Evolutionary conservation across 30 jellyfish, hydroid and myxozoan species (phyloP).

Genomic region (Nemopilema nomurai): DNA sequence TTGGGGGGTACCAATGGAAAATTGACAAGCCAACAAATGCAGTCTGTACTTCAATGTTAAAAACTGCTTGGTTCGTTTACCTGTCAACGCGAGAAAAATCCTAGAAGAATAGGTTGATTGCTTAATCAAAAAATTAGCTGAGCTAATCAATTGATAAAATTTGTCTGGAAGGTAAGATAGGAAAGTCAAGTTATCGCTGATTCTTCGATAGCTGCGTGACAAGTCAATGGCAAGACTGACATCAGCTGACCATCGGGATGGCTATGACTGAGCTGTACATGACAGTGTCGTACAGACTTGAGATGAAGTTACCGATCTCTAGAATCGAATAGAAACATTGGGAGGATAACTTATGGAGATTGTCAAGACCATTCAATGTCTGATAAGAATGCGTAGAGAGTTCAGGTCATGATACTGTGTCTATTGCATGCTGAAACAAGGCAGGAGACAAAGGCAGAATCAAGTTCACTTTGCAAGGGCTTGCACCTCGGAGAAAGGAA

Average conservation of each 20-base stretch:
- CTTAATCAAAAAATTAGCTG: neutral
- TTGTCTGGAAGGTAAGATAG: too few relatives aligned
- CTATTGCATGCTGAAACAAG: neutral
- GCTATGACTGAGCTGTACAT: neutral
- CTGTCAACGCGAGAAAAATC: too few relatives aligned
- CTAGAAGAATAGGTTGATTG: too few relatives aligned
- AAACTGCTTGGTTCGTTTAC: too few relatives aligned
- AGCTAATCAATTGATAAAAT: neutral
- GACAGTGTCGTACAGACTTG: neutral
- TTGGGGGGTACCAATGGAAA: too few relatives aligned
- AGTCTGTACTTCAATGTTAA: too few relatives aligned
- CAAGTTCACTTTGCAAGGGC: neutral
- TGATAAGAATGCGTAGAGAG: neutral
- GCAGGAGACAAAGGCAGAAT: neutral
- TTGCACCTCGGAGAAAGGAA: neutral
- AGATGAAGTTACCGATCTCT: neutral
- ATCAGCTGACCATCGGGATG: neutral
- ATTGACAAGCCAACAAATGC: too few relatives aligned
- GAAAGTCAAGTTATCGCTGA: neutral
- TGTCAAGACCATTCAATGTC: neutral
- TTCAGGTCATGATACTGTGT: neutral
- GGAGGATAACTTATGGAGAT: neutral
- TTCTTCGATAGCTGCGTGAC: too few relatives aligned
- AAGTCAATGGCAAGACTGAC: too few relatives aligned
- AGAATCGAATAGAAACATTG: neutral